phyloP scores from a whole-genome alignment of 2,888 invertebrate species.

The Scrobipalpa costella region DNA sequence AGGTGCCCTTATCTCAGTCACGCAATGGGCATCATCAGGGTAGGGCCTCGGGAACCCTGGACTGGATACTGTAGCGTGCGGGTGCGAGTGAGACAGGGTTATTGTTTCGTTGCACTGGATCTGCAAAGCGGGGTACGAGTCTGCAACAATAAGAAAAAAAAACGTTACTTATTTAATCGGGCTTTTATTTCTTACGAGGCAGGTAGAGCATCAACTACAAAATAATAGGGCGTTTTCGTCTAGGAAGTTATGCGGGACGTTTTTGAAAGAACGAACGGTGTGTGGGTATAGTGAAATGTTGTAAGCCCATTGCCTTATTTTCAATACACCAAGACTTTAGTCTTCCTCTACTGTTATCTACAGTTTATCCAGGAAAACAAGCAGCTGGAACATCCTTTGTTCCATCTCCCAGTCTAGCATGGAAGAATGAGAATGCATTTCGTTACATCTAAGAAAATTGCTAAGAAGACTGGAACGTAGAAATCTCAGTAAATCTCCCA shows the following conservation, averaged over 20 bases:
- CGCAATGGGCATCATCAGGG: slow-evolving; percentile 88
- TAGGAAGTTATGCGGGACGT: no score
- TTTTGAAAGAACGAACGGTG: no score
- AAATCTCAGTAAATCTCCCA: slow-evolving; percentile 2
- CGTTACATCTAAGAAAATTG: not conserved
- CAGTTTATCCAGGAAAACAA: not conserved
- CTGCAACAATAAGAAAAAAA: slow-evolving; percentile 50
- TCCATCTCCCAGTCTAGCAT: not conserved
- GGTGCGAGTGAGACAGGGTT: slow-evolving; percentile 83
- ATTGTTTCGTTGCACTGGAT: slow-evolving; percentile 86
- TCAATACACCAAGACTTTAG: no score
- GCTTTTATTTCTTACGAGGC: no score
- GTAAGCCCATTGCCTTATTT: no score
- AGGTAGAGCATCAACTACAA: no score
- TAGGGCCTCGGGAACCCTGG: slow-evolving; percentile 91
- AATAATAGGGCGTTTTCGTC: no score
- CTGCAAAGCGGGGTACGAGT: slow-evolving; percentile 66
- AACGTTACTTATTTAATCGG: not conserved
- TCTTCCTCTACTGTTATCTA: no score
- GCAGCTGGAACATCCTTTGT: not conserved
- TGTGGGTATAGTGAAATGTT: no score
- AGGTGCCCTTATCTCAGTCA: slow-evolving; percentile 85
- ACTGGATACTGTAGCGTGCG: slow-evolving; percentile 86
- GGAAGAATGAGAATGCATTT: not conserved
- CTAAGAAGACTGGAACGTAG: not conserved